A percentile compares a stretch with the other conserved stretches of the same genome.
Evolutionary conservation across 2,113 vertebrate genomes (phyloP).

Genomic region (Synchiropus splendidus): DNA sequence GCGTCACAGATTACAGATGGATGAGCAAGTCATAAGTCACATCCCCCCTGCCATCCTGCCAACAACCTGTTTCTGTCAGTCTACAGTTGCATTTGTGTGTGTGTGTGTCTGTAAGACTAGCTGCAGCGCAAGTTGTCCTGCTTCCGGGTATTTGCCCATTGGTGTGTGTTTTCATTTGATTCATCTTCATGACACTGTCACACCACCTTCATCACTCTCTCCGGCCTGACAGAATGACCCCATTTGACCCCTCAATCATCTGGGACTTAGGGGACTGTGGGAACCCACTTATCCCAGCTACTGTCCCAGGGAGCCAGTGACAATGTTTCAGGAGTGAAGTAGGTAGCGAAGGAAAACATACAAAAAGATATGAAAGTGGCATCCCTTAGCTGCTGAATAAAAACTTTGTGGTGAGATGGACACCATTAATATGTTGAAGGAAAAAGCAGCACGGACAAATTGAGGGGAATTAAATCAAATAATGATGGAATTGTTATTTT

Average conservation of each 20-base stretch:
- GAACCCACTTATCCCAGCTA: constrained; percentile 36
- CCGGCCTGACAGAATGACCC: constrained; percentile 42
- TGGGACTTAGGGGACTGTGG: constrained; percentile 26
- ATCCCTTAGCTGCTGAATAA: too few species aligned
- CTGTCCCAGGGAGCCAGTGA: constrained; percentile 14
- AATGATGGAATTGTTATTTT: too few species aligned
- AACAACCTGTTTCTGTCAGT: constrained; percentile 77
- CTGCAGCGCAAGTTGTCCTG: constrained; percentile 1
- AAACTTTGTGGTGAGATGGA: background rate
- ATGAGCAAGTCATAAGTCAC: constrained; percentile 56
- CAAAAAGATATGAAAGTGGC: too few species aligned
- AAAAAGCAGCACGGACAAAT: too few species aligned
- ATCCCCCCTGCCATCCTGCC: constrained; percentile 37
- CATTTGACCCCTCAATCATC: constrained; percentile 29
- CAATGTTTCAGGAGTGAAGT: background rate
- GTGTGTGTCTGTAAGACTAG: constrained; percentile 9
- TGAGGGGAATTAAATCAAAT: too few species aligned
- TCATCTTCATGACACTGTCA: constrained; percentile 73
- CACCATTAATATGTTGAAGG: too few species aligned
- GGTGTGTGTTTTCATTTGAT: constrained; percentile 57
- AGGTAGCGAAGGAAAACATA: background rate
- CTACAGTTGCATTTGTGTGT: constrained; percentile 20
- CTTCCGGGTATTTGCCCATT: too few species aligned
- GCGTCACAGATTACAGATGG: constrained; percentile 27
- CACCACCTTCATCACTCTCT: constrained; percentile 48